Percentiles rank a stretch among this genome's conserved stretches.
Evolutionary conservation across 1,140 invertebrate genomes (phyloP).

Genomic region (Nephotettix cincticeps): DNA sequence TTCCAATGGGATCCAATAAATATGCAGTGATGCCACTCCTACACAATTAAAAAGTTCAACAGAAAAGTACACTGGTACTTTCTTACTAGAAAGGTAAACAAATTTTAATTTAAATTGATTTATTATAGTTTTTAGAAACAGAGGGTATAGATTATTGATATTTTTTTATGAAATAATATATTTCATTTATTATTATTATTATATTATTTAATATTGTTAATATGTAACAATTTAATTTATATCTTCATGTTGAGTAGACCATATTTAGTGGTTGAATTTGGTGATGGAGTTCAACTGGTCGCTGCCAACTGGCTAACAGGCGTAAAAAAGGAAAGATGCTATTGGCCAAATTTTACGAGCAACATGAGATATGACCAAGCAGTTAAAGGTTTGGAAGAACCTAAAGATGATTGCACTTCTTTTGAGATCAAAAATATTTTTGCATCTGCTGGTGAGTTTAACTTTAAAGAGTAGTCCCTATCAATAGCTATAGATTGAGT

Average conservation of each 20-base stretch:
- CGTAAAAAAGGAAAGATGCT: not conserved
- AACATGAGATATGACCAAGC: constrained; percentile 12
- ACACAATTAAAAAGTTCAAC: not conserved
- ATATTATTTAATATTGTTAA: too few species aligned
- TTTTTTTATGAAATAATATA: too few species aligned
- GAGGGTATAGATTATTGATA: too few species aligned
- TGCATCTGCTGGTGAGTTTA: not conserved
- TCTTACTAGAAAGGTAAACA: too few species aligned
- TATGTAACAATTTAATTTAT: too few species aligned
- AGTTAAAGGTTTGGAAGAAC: constrained; percentile 8
- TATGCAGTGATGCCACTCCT: constrained; percentile 1
- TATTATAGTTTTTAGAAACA: too few species aligned
- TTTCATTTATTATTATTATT: too few species aligned
- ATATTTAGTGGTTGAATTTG: constrained; percentile 11
- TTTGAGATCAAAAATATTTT: not conserved
- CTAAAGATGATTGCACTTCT: constrained; percentile 11
- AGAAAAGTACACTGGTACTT: too few species aligned
- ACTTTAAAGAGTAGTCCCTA: too few species aligned
- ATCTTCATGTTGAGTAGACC: too few species aligned
- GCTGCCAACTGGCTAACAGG: not conserved
- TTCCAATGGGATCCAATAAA: not conserved
- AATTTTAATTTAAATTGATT: too few species aligned
- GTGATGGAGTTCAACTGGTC: constrained; percentile 5
- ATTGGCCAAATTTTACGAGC: not conserved
- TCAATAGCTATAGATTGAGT: too few species aligned